Evolutionary conservation across 1,140 invertebrate species (phyloP).

Genomic region (Zaprionus africanus): DNA sequence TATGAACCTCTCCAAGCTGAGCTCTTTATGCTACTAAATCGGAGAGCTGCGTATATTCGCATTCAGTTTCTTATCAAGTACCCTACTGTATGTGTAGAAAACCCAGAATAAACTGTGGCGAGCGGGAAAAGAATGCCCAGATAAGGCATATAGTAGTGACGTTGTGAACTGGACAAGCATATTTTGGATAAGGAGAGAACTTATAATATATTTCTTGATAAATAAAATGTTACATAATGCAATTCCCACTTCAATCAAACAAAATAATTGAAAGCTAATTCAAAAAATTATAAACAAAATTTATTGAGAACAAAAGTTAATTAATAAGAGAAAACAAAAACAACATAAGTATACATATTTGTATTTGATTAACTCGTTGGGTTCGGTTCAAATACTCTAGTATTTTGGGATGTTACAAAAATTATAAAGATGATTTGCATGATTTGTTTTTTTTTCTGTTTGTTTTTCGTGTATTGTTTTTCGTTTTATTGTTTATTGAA

Average conservation of each 20-base stretch:
- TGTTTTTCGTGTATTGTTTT: conserved; percentile 17
- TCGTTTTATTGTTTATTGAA: conserved; percentile 61
- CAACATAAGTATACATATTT: conserved; percentile 23
- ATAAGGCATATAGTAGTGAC: not conserved
- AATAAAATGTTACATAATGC: not conserved
- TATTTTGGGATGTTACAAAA: too few relatives aligned
- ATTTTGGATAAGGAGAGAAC: not conserved
- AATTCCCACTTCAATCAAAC: conserved; percentile 7
- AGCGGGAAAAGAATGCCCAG: not conserved
- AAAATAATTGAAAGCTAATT: conserved; percentile 12
- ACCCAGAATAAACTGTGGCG: too few relatives aligned
- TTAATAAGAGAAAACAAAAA: conserved; percentile 53
- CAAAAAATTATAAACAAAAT: conserved; percentile 61
- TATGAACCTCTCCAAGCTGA: not conserved
- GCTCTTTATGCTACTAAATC: not conserved
- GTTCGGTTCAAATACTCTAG: not conserved
- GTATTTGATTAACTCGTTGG: conserved; percentile 7
- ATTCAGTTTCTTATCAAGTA: not conserved
- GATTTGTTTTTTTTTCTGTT: conserved; percentile 18
- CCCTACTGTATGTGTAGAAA: not conserved
- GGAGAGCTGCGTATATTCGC: not conserved
- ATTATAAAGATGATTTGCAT: conserved; percentile 1
- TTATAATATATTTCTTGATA: not conserved
- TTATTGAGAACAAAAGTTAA: conserved; percentile 74
- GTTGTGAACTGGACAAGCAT: not conserved